Evolutionary conservation across 2,888 invertebrate genomes (phyloP), one percentile per base, ranked within the genome.

Genomic region (Ashinkailepas kermadecensis): DNA sequence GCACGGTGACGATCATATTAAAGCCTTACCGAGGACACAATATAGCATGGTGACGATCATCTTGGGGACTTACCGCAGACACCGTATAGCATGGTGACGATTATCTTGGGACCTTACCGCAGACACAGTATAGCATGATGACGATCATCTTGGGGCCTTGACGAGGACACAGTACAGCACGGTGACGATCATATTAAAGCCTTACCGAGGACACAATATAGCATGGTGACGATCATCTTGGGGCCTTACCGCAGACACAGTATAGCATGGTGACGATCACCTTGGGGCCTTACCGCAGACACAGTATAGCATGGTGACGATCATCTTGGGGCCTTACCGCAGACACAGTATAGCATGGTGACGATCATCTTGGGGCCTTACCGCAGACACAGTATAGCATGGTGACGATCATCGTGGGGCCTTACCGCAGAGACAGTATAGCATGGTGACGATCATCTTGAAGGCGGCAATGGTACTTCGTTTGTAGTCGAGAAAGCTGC

Each of bases 141-240:
- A 85, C 83, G 65, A 85, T 81, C 85, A 86, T 83, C 54, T 84
- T 84, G 54, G 39, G 39, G 59, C 12, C 83, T 81, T 56, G n/a
- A 88, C 88, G 23, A 88, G 85, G 80, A 88, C 83, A 70, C 88
- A 86, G 83, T 88, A 88, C 23, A 87, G 81, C 39, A 86, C 84
- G 39, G 85, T 84, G 59, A 85, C 83, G 65, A 85, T 81, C 85
- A 86, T 83, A 39, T 84, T 84, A 39, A 86, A 67, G 11, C 12
- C 83, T 81, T 56, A 23, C 88, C 88, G n/a, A 88, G 85, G 79
- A 88, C 83, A 70, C 88, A 86, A n/a, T n/a, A n/a, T n/a, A n/a
- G 4, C 39, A 39, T 39, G 39, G 39, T 39, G 39, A 39, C 4
- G 39, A 39, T 39, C 39, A 39, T 39, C 39, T 39, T 39, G 39